Base-by-base conservation (phyloP, 2,797 vertebrate genomes). In the Hypotaenidia philippensis region DNA sequence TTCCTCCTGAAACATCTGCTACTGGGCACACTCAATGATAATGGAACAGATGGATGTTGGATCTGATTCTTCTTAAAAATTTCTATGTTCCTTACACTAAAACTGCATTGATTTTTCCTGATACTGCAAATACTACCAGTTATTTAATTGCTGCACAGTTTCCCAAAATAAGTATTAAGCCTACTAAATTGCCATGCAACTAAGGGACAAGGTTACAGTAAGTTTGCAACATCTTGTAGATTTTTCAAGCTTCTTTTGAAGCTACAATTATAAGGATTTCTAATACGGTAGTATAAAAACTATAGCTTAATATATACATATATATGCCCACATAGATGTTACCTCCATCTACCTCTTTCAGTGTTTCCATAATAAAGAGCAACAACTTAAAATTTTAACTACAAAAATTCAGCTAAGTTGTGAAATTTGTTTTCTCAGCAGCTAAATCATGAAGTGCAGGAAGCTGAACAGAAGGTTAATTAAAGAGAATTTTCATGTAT, bases 1-100 rank as follows among this genome's bases (percentile, higher is more conserved):
- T 93, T 82, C 70, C 38, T 93, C 44, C 77, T 84, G 63, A 69
- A 89, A 83, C 89, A 91, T 74, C 93, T 94, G 87, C 64, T 91
- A 12, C 44, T 60, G 91, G 76, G 64, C 78, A 91, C 59, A 11
- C 11, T 82, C 34, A 7, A 59, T 1, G 2, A 56, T n/a, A 69
- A 71, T 4, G 68, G 75, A 82, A 29, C 86, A 89, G 92, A 89
- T 41, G 87, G 82, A 63, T 70, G 32, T 2, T 92, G 78, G 50
- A 92, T 77, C 64, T 2, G 3, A n/a, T 69, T 65, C 74, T 57
- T 44, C 57, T 29, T 21, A 59, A 69, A 82, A 93, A 84, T 41
- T n/a, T n/a, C 65, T 25, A 23, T 3, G 0, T 55, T 69, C 21
- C 31, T 40, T 45, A 9, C 6, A n/a, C 10, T 71, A n/a, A 90